Base-by-base conservation (phyloP, 2,113 vertebrate species). In the Podarcis raffonei region DNA sequence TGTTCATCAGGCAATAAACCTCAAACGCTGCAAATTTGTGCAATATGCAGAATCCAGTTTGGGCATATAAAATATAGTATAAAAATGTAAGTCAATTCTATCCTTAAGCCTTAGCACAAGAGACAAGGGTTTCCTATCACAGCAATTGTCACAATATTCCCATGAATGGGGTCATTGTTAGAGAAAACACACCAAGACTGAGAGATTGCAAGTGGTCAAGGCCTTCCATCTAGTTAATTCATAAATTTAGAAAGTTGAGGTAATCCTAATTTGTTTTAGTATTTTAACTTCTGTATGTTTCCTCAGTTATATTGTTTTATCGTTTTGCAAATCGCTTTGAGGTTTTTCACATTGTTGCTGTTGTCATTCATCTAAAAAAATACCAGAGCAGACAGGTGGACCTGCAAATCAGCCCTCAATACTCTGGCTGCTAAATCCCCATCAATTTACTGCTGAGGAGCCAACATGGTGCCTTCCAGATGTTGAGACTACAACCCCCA, bases 21-120 rank as follows among this genome's bases (percentile, higher is more conserved):
- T 1, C 20, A 0, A 65, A 42, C 1, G 23, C n/a, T 4, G 5
- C 2, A 81, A n/a, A 57, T 0, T 13, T 9, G 8, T 35, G 53
- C 83, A 32, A 2, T 69, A 77, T 59, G 32, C 79, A 88, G 7
- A 90, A 78, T 68, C 81, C 71, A 48, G 18, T 59, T 80, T 37
- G 88, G 39, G 18, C 48, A 53, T 53, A 53, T 53, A 53, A 53
- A 53, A 53, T 32, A 86, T 74, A 66, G 37, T 20, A 76, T 69
- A 7, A 79, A 79, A 53, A 32, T 42, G 27, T 71, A 71, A 71
- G 15, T 27, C 42, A 48, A 39, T 71, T 13, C 42, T 81, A 22
- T 65, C 57, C 27, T 30, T 53, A 30, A 72, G 37, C 0, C 15
- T 39, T 81, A 72, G 20, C 35, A 48, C 5, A 68, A 81, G 86